Evolutionary conservation across 2,797 vertebrate species (phyloP).

Genomic region (Pteropus rufus): DNA sequence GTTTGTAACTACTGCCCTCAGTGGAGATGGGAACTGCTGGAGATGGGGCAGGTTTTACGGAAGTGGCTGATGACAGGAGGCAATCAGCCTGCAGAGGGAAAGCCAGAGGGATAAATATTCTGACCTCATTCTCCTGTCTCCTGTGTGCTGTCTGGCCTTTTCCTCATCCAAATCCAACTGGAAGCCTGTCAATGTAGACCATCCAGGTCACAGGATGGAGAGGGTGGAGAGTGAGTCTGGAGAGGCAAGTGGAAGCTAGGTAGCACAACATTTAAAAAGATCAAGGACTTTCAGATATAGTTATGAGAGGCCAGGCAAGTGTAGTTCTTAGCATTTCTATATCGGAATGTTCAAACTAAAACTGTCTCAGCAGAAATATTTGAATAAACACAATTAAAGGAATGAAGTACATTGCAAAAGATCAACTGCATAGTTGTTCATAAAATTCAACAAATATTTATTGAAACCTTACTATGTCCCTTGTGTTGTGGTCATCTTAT

Average conservation of each 20-base stretch:
- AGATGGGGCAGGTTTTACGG: not conserved
- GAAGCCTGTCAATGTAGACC: not conserved
- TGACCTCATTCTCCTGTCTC: not conserved
- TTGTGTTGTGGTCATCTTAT: not conserved
- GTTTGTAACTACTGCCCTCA: not conserved
- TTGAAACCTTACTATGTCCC: not conserved
- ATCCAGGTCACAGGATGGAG: not conserved
- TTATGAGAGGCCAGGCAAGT: not conserved
- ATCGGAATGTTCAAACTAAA: not conserved
- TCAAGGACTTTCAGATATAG: not conserved
- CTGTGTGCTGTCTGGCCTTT: not conserved
- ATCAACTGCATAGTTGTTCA: not conserved
- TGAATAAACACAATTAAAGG: not conserved
- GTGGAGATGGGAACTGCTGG: not conserved
- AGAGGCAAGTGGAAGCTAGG: not conserved
- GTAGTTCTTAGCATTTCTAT: not conserved
- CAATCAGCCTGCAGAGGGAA: not conserved
- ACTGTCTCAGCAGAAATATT: not conserved
- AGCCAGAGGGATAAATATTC: not conserved
- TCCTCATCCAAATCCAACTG: not conserved
- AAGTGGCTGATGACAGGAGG: not conserved
- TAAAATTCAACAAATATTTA: constrained; percentile 26
- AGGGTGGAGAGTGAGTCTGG: not conserved
- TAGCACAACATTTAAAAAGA: not conserved
- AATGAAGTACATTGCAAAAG: not conserved